Conservation (phyloP, 2,888 invertebrate species). For the Spodoptera picta region DNA sequence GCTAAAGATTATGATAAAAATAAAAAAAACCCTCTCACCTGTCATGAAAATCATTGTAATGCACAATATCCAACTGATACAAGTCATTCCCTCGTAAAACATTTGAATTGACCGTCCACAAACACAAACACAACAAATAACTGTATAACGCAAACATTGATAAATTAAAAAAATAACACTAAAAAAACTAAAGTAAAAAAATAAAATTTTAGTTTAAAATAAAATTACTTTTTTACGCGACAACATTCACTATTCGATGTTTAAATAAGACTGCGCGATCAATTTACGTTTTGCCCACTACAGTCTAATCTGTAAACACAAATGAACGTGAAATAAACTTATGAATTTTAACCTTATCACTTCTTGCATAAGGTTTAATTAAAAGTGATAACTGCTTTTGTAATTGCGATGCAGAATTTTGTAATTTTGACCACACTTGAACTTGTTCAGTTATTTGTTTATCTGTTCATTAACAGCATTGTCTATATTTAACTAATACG, state of each 20-base stretch:
- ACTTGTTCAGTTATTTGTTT: conserved; percentile 23
- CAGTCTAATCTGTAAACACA: conserved; percentile 26
- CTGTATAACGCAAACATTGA: conserved; percentile 45
- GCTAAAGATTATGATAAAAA: background rate
- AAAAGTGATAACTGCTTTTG: conserved; percentile 4
- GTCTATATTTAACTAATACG: too few species aligned
- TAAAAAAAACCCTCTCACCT: conserved; percentile 69
- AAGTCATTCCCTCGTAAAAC: conserved; percentile 63
- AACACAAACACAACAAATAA: conserved; percentile 50
- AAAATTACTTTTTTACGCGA: conserved; percentile 5
- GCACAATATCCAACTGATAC: conserved; percentile 86
- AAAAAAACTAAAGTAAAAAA: conserved; percentile 1
- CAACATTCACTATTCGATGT: conserved; percentile 46
- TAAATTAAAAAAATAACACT: conserved; percentile 8
- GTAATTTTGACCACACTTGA: conserved; percentile 7
- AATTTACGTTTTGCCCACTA: conserved; percentile 18
- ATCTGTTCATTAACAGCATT: conserved; percentile 6
- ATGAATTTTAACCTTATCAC: background rate
- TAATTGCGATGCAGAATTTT: conserved; percentile 1
- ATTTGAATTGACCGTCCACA: conserved; percentile 56
- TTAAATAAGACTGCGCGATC: conserved; percentile 46
- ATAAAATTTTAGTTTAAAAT: background rate
- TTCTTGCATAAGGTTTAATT: conserved; percentile 2
- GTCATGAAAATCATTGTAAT: conserved; percentile 88
- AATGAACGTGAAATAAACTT: background rate